Evolutionary conservation across 1,140 invertebrate genomes (phyloP).

Genomic region (Drosophila nasuta): DNA sequence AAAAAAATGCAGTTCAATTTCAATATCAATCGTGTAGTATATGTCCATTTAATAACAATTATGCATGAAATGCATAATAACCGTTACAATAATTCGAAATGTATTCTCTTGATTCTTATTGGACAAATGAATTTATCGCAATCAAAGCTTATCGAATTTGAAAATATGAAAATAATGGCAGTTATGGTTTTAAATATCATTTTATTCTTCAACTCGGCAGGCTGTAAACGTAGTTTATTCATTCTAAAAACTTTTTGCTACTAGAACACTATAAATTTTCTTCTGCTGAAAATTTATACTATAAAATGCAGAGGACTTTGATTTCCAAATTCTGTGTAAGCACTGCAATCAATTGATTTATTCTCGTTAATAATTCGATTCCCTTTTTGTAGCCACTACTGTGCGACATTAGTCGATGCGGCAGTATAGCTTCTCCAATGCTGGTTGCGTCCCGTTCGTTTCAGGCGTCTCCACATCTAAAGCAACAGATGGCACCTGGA

Average conservation of each 20-base stretch:
- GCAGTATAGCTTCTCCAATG: background rate
- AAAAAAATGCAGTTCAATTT: too few species aligned
- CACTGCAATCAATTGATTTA: background rate
- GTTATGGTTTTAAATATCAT: conserved; percentile 8
- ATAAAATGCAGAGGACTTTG: conserved; percentile 58
- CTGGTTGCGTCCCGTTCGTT: conserved; percentile 6
- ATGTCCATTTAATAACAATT: too few species aligned
- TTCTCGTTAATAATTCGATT: background rate
- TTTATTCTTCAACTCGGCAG: background rate
- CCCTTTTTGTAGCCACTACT: conserved; percentile 41
- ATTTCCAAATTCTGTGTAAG: conserved; percentile 54
- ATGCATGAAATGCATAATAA: too few species aligned
- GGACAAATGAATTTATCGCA: background rate
- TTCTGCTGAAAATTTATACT: conserved; percentile 9
- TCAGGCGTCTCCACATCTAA: conserved; percentile 11
- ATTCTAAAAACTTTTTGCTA: conserved; percentile 22
- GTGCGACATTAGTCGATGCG: conserved; percentile 8
- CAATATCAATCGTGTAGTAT: too few species aligned
- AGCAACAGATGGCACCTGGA: conserved; percentile 15
- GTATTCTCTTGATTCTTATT: too few species aligned
- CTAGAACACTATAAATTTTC: conserved; percentile 1
- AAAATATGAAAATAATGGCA: background rate
- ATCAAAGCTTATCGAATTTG: background rate
- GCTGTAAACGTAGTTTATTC: background rate
- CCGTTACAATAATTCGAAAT: too few species aligned